Evolutionary conservation across 2,113 vertebrate species (phyloP), one percentile per base, ranked within the genome.

Genomic region (Pelodiscus sinensis): DNA sequence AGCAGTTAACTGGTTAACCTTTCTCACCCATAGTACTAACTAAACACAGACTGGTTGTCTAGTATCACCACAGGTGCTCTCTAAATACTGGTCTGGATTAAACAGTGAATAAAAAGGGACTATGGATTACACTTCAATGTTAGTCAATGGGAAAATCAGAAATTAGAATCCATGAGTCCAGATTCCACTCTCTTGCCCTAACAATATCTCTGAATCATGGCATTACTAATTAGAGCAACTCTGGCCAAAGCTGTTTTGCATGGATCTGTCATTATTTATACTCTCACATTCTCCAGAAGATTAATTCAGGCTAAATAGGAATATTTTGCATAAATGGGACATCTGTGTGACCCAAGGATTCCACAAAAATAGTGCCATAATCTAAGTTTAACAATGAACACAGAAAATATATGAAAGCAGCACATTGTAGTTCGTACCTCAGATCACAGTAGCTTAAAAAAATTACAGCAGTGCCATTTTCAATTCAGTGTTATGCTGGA

Each of bases 401-500:
- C 94, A 85, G 52, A 94, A 94, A 79, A 81, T 65, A 75, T 83
- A 88, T 94, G 92, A 91, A 97, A 96, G 89, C 91, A 88, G 85
- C 81, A 81, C 84, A 55, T 82, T 35, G 55, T 77, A 93, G 94
- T 94, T 95, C 90, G 91, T 81, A 91, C 89, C 96, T 86, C 51
- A 21, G 84, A 88, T 87, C 89, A 51, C 92, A 96, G 96, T 97
- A 97, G 82, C 89, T 96, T 82, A 82, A 94, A 97, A 94, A 95
- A 96, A 97, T 81, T 85, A 94, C 71, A 94, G 94, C 92, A 89
- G 89, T 97, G 95, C 96, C 96, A 97, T 97, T 97, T 98, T 97
- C 96, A 97, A 98, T 97, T 96, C 97, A 98, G 97, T 96, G 95
- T 98, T 98, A 98, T 71, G 93, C 97, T 98, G 95, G 95, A 97